Evolutionary conservation across 2,888 invertebrate genomes (phyloP), one percentile per base, ranked within the genome.

Genomic region (Monopis laevigella): DNA sequence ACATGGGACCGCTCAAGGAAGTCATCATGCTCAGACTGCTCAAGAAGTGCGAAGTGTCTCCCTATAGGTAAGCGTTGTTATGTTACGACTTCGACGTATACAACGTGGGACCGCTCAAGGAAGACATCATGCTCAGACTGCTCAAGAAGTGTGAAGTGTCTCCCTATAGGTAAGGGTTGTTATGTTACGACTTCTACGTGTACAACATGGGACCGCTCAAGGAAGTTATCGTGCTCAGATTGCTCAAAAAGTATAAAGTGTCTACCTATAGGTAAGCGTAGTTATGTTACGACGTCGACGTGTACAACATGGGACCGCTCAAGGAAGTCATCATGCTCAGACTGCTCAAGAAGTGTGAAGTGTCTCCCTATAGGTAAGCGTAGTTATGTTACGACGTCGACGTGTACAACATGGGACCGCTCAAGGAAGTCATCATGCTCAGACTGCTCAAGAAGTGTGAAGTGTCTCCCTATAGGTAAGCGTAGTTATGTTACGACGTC

Each of bases 181-280:
- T n/a, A n/a, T n/a, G n/a, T n/a, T n/a, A n/a, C n/a, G 62, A 65
- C 42, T 60, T 67, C n/a, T 65, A 68, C 45, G 62, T 71, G 42
- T 80, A 72, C 42, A 77, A 77, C 45, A 65, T 81, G 30, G 69
- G 72, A 24, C 73, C 81, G 0, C 51, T 83, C 44, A 61, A 65
- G 12, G 64, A 69, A 21, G 55, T 68, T 19, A 66, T 65, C 12
- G 62, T 63, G 44, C 59, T 60, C 29, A 61, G 58, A 42, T 59
- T 65, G 2, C 65, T 68, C 34, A 59, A 64, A 40, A 68, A 67
- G 1, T 63, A 47, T 19, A 41, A 47, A 13, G 38, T 63, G 12
- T 67, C 60, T 2, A 53, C 73, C 12, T 77, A 73, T 42, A 58
- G 65, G 63, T 63, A 45, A 48, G n/a, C n/a, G n/a, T n/a, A n/a